These are phyloP conservation scores for Neocloeon triangulifer DNA, from an alignment of 1,140 invertebrate species.

Conservation along the genomic window DNA sequence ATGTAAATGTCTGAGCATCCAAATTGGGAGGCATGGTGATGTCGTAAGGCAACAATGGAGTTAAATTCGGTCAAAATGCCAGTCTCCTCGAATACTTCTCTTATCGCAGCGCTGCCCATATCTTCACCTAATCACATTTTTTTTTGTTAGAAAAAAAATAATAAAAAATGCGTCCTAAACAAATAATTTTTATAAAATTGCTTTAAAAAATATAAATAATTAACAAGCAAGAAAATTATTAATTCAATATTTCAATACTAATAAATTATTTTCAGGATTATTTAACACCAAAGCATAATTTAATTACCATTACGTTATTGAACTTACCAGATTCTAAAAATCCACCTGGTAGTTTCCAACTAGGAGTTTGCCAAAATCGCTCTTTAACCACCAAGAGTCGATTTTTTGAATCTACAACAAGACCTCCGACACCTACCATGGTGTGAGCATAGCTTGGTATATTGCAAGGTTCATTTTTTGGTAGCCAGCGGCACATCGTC, in stretches of 20 bases:
- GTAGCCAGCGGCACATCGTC: slow-evolving; percentile 61
- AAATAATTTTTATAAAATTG: too few species aligned
- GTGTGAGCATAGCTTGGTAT: slow-evolving; percentile 67
- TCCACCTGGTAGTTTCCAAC: slow-evolving; percentile 83
- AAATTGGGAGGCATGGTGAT: slow-evolving; percentile 41
- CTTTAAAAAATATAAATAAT: background rate
- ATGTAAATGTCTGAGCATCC: slow-evolving; percentile 70
- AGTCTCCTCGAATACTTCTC: slow-evolving; percentile 81
- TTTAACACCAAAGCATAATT: slow-evolving; percentile 2
- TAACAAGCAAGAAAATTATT: too few species aligned
- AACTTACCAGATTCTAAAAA: slow-evolving; percentile 57
- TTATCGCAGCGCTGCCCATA: slow-evolving; percentile 45
- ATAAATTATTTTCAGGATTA: too few species aligned
- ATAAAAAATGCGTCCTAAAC: slow-evolving; percentile 4
- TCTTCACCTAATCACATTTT: slow-evolving; percentile 39
- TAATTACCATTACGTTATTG: background rate
- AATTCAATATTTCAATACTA: too few species aligned
- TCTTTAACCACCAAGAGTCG: slow-evolving; percentile 63
- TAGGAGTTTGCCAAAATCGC: slow-evolving; percentile 27
- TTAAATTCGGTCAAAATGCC: slow-evolving; percentile 51
- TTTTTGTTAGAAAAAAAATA: background rate
- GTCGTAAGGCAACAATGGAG: slow-evolving; percentile 51
- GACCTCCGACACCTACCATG: slow-evolving; percentile 64
- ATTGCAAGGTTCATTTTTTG: slow-evolving; percentile 31
- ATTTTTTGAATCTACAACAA: slow-evolving; percentile 52